Percentiles rank a stretch among this genome's conserved stretches.
Conservation (phyloP, 2,888 invertebrate species). For the Pecten maximus region DNA sequence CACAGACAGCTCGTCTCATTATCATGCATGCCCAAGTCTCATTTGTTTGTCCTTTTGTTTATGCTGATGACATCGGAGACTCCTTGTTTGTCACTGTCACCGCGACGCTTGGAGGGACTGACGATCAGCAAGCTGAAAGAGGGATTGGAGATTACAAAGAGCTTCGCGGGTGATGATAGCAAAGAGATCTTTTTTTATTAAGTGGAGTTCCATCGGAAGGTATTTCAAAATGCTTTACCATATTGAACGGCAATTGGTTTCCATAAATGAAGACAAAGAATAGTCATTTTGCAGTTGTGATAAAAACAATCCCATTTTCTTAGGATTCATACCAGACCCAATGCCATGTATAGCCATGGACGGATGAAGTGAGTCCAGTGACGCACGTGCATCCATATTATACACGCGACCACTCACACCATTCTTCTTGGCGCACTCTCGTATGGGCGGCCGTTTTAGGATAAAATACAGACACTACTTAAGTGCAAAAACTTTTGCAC, state of each 20-base stretch:
- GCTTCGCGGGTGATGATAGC: neutral
- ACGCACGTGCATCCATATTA: neutral
- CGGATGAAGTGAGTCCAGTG: neutral
- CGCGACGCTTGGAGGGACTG: neutral
- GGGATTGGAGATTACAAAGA: neutral
- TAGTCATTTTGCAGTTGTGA: neutral
- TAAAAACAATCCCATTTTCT: neutral
- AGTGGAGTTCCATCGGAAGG: neutral
- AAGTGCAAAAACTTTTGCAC: no score
- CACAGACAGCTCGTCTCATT: constrained; percentile 6
- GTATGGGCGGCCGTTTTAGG: no score
- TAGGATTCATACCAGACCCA: neutral
- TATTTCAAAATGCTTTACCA: neutral
- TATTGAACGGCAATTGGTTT: neutral
- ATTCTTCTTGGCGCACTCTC: neutral
- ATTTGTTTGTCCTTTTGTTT: neutral
- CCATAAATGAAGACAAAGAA: neutral
- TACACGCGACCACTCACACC: neutral
- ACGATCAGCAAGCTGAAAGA: neutral
- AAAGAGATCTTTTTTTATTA: neutral
- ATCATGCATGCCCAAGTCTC: neutral
- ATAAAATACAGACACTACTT: no score
- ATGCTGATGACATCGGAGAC: neutral
- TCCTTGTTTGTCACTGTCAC: neutral
- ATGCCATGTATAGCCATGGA: neutral